Conservation (phyloP, 2,797 vertebrate genomes). For the Valencia hispanica region DNA sequence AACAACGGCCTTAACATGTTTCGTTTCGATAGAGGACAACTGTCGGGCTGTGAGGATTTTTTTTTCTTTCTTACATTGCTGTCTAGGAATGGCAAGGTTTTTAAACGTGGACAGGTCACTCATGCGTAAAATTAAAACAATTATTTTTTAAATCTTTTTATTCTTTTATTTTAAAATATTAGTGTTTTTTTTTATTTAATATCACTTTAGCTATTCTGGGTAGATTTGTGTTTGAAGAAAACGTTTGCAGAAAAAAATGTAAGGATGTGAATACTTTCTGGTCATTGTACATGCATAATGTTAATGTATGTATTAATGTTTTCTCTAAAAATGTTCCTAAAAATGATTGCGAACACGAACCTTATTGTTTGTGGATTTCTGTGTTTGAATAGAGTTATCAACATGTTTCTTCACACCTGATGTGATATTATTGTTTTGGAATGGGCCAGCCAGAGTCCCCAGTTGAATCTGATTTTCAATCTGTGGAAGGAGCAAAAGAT, state of each 20-base stretch:
- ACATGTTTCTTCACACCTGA: not conserved
- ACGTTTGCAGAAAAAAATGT: not conserved
- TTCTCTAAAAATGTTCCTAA: not conserved
- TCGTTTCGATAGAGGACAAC: not conserved
- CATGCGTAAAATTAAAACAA: too few relatives aligned
- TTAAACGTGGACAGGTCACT: not conserved
- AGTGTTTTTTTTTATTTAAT: too few relatives aligned
- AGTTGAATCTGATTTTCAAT: too few relatives aligned
- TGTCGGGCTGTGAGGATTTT: too few relatives aligned
- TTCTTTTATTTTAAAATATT: too few relatives aligned
- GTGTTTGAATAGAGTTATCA: not conserved
- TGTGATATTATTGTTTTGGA: too few relatives aligned
- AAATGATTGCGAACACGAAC: too few relatives aligned
- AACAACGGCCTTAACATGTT: not conserved
- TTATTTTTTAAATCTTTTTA: too few relatives aligned
- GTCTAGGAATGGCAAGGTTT: not conserved
- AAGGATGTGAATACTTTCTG: not conserved
- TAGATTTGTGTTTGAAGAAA: too few relatives aligned
- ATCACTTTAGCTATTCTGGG: too few relatives aligned
- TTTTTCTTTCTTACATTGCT: not conserved
- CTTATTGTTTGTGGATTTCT: not conserved
- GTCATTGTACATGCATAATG: not conserved
- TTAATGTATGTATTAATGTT: not conserved
- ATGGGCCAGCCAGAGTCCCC: too few relatives aligned
- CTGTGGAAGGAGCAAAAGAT: too few relatives aligned